Conservation (phyloP, 1,140 invertebrate species). For the Achatina immaculata region DNA sequence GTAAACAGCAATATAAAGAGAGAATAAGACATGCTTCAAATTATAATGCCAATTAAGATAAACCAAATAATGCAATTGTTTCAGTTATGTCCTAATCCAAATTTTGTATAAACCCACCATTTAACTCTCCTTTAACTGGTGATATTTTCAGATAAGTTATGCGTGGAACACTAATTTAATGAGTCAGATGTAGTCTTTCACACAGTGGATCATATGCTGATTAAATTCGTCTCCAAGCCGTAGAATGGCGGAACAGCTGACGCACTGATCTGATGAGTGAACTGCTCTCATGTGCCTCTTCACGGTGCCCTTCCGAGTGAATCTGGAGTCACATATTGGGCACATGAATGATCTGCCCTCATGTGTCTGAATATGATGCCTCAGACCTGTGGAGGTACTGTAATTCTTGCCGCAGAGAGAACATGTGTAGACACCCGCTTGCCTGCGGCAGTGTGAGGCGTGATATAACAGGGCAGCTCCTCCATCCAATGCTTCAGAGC, state of each 20-base stretch:
- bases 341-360: conserved; percentile 7
- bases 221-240: neutral
- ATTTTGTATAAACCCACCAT: too few relatives aligned
- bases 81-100: too few relatives aligned
- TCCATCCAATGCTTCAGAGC: neutral
- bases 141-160: neutral
- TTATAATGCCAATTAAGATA: too few relatives aligned
- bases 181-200: too few relatives aligned
- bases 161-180: too few relatives aligned
- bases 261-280: conserved; percentile 1
- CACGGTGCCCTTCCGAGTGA: conserved; percentile 9
- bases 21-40: too few relatives aligned
- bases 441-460: neutral
- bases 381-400: neutral
- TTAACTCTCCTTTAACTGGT: neutral
- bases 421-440: neutral
- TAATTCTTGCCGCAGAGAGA: conserved; percentile 15
- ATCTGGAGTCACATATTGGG: conserved; percentile 12
- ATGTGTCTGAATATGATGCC: conserved; percentile 20
- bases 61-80: too few relatives aligned
- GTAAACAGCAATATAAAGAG: too few relatives aligned
- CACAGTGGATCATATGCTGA: conserved; percentile 15
- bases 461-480: neutral
- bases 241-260: neutral
- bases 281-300: conserved; percentile 10